phyloP scores from a whole-genome alignment of 2,888 invertebrate genomes.

The Bedellia somnulentella region DNA sequence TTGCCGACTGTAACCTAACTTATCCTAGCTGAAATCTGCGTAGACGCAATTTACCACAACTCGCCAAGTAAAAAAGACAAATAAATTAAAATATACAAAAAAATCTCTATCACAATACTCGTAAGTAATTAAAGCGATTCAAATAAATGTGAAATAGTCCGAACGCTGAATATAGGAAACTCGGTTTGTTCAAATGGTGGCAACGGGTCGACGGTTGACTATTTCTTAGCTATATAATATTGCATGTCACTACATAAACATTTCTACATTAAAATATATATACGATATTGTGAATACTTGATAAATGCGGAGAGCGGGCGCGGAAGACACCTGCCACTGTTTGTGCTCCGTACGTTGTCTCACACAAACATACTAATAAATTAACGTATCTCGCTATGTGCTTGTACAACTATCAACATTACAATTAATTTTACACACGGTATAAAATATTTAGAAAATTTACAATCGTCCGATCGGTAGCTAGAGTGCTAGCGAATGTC shows the following conservation, averaged over 20 bases:
- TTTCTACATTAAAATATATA: constrained; percentile 41
- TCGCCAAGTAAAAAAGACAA: constrained; percentile 58
- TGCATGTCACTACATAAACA: constrained; percentile 41
- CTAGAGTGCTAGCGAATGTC: constrained; percentile 1
- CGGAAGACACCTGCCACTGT: constrained; percentile 15
- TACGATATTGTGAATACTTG: constrained; percentile 26
- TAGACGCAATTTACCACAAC: constrained; percentile 44
- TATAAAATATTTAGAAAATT: constrained; percentile 60
- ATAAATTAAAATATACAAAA: constrained; percentile 63
- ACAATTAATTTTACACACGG: constrained; percentile 44
- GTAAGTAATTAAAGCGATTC: constrained; percentile 62
- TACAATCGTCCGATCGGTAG: constrained; percentile 23
- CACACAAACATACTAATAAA: not conserved
- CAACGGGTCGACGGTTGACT: constrained; percentile 32
- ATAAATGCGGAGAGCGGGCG: constrained; percentile 23
- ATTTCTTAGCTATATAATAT: constrained; percentile 45
- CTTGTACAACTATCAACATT: constrained; percentile 16
- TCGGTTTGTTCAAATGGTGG: constrained; percentile 4
- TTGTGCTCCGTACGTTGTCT: constrained; percentile 2
- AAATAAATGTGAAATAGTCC: constrained; percentile 56
- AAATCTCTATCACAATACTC: constrained; percentile 63
- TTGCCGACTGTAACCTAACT: constrained; percentile 11
- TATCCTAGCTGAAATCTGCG: constrained; percentile 29
- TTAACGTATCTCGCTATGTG: constrained; percentile 14
- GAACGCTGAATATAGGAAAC: no score